These are phyloP conservation scores for Rallus limicola DNA, from an alignment of 2,113 vertebrate species.

Conservation along the genomic window DNA sequence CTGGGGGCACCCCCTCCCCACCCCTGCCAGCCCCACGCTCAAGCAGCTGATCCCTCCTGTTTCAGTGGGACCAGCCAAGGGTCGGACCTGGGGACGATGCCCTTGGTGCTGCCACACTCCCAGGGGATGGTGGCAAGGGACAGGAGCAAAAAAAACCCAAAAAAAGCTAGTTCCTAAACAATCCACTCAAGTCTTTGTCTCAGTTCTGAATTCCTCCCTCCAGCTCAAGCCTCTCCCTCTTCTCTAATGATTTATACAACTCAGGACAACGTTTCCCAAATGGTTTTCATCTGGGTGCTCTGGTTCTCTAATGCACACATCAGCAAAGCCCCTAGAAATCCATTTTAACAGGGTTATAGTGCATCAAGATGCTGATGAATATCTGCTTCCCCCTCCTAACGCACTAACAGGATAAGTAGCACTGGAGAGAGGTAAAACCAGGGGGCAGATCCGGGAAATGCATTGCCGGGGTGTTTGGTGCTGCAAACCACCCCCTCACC, in stretches of 20 bases:
- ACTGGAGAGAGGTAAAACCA: slow-evolving; percentile 30
- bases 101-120: not conserved
- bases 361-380: not conserved
- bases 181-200: not conserved
- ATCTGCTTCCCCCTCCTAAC: not conserved
- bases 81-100: not conserved
- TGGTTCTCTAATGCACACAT: not conserved
- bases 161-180: not conserved
- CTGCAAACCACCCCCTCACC: not conserved
- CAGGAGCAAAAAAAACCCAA: not conserved
- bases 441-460: not conserved
- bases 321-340: not conserved
- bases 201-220: not conserved
- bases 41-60: not conserved
- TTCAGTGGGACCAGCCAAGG: not conserved
- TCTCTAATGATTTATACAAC: not conserved
- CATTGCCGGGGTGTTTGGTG: not conserved
- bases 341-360: not conserved
- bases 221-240: not conserved
- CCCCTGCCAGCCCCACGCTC: not conserved
- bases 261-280: not conserved
- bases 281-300: not conserved
- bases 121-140: not conserved
- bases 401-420: not conserved
- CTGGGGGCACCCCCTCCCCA: not conserved